These are phyloP conservation scores for Cardiocondyla obscurior DNA, from an alignment of 1,140 invertebrate genomes.

Conservation along the genomic window DNA sequence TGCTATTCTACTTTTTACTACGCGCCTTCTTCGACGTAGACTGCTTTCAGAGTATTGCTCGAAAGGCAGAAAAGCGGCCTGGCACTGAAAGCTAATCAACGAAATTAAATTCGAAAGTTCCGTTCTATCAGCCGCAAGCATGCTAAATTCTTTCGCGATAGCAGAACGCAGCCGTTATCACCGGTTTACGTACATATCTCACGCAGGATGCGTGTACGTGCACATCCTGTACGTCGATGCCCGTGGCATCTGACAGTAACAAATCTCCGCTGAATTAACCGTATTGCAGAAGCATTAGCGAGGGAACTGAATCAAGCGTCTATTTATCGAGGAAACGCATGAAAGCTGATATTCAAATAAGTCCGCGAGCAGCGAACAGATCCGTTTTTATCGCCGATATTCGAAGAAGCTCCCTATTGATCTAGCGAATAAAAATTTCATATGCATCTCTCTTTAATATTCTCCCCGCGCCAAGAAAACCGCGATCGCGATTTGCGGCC, in stretches of 20 bases:
- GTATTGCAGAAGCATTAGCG: slow-evolving; percentile 18
- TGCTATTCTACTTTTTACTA: background rate
- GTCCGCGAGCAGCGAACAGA: background rate
- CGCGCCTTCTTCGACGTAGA: background rate
- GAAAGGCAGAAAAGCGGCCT: background rate
- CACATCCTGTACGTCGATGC: background rate
- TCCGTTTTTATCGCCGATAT: background rate
- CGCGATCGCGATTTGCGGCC: background rate
- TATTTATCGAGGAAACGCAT: slow-evolving; percentile 13
- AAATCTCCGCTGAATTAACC: slow-evolving; percentile 35
- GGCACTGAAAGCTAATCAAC: slow-evolving; percentile 16
- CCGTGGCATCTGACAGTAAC: slow-evolving; percentile 30
- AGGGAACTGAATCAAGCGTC: background rate
- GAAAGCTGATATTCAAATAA: slow-evolving; percentile 24
- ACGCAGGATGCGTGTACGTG: background rate
- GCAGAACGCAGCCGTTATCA: background rate
- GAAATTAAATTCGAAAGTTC: slow-evolving; percentile 28
- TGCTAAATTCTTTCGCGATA: background rate
- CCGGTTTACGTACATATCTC: background rate
- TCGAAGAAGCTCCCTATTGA: background rate
- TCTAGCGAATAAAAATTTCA: background rate
- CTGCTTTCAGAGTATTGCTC: background rate
- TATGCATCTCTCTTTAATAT: background rate
- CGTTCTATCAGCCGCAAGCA: background rate
- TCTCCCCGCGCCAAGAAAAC: too few relatives aligned